Conservation (phyloP, 2,888 invertebrate genomes). For the Euspilapteryx auroguttella region DNA sequence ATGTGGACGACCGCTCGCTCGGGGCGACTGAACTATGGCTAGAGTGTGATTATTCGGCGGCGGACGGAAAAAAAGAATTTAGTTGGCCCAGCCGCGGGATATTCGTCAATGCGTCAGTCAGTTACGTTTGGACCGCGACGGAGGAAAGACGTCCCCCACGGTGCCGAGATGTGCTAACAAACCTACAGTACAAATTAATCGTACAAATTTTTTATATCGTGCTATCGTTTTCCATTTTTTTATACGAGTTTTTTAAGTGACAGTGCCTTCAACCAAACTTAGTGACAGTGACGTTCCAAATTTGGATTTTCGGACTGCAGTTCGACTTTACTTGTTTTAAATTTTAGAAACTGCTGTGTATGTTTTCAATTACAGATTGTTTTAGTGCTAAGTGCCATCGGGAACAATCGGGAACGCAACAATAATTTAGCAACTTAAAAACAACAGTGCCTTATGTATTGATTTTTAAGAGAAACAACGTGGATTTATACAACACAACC, state of each 20-base stretch:
- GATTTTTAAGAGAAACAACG: slow-evolving; percentile 31
- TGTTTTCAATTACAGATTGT: slow-evolving; percentile 52
- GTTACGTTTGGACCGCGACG: slow-evolving; percentile 41
- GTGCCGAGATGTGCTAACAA: slow-evolving; percentile 40
- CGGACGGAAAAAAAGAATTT: slow-evolving; percentile 45
- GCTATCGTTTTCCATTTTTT: slow-evolving; percentile 23
- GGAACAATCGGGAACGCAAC: slow-evolving; percentile 21
- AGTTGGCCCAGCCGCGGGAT: slow-evolving; percentile 45
- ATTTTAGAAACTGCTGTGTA: slow-evolving; percentile 33
- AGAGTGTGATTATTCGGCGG: slow-evolving; percentile 38
- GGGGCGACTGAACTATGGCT: slow-evolving; percentile 51
- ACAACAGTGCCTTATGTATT: slow-evolving; percentile 41
- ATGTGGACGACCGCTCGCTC: slow-evolving; percentile 15
- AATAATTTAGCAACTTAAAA: slow-evolving; percentile 33
- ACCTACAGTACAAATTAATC: slow-evolving; percentile 50
- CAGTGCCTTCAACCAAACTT: slow-evolving; percentile 40
- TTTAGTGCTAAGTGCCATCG: too few relatives aligned
- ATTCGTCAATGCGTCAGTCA: slow-evolving; percentile 49
- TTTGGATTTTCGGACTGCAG: too few relatives aligned
- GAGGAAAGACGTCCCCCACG: slow-evolving; percentile 35
- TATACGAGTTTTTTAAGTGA: slow-evolving; percentile 20
- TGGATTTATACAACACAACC: slow-evolving; percentile 22
- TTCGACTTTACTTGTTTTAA: too few relatives aligned
- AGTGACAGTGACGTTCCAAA: slow-evolving; percentile 14
- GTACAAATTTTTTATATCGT: slow-evolving; percentile 54